Evolutionary conservation across 2,797 vertebrate genomes (phyloP).

Genomic region (Knipowitschia caucasica): DNA sequence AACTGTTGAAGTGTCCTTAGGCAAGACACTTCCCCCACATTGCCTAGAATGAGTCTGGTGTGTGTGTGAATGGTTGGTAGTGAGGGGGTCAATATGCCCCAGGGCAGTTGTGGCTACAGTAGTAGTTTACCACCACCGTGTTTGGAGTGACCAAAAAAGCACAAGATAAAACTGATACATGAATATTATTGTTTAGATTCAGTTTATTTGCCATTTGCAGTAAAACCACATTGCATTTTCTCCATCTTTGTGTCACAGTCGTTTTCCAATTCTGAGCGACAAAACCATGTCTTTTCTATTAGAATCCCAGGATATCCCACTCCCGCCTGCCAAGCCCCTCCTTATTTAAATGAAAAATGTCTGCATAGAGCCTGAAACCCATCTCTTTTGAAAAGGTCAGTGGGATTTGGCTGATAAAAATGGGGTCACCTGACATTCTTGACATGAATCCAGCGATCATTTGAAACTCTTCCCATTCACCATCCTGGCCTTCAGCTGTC

Average conservation of each 20-base stretch:
- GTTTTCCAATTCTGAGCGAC: not conserved
- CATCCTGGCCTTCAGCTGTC: not conserved
- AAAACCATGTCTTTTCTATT: not conserved
- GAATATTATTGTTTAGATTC: too few relatives aligned
- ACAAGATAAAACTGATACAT: too few relatives aligned
- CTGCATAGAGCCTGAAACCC: not conserved
- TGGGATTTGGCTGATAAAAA: slow-evolving; percentile 1
- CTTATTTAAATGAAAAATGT: slow-evolving; percentile 2
- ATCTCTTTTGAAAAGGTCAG: slow-evolving; percentile 1
- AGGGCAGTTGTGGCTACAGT: too few relatives aligned
- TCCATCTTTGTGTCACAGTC: not conserved
- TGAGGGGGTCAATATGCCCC: too few relatives aligned
- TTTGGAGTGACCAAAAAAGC: too few relatives aligned
- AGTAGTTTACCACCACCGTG: too few relatives aligned
- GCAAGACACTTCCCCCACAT: too few relatives aligned
- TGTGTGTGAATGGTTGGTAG: too few relatives aligned
- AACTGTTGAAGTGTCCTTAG: too few relatives aligned
- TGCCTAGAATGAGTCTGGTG: too few relatives aligned
- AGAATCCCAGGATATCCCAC: not conserved
- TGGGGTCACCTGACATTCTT: not conserved
- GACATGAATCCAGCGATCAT: slow-evolving; percentile 3
- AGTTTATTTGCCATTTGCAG: too few relatives aligned
- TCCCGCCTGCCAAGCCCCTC: not conserved
- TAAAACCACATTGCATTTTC: not conserved
- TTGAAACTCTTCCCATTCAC: not conserved